Conservation (phyloP, 2,797 vertebrate genomes). For the Hydrophis major region DNA sequence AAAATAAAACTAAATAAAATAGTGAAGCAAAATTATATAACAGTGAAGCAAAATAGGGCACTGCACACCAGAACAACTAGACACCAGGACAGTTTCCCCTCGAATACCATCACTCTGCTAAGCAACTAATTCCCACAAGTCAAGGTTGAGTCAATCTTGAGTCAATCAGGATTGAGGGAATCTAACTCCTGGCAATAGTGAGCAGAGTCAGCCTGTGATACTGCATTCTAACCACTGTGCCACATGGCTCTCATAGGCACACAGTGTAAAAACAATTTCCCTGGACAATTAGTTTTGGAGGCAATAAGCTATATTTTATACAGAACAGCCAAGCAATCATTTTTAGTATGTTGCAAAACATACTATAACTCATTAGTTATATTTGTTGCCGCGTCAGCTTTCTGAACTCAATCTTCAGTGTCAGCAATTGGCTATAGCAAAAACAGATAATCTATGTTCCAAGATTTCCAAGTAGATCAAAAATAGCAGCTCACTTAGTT, state of each 20-base stretch:
- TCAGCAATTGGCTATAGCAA: not conserved
- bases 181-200: no score
- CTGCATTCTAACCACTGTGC: no score
- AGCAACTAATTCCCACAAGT: no score
- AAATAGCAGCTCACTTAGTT: not conserved
- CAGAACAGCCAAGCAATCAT: not conserved
- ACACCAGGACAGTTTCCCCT: no score
- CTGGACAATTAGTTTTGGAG: not conserved
- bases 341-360: not conserved
- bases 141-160: no score
- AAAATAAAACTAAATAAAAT: slow-evolving; percentile 7
- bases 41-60: not conserved
- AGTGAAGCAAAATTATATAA: not conserved
- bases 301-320: not conserved
- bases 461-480: not conserved
- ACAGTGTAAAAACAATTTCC: not conserved
- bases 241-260: not conserved
- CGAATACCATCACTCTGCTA: no score
- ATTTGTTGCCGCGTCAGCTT: not conserved
- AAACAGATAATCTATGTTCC: not conserved
- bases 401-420: not conserved
- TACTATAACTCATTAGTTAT: not conserved
- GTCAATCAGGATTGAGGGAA: no score
- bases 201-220: no score
- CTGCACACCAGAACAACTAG: no score